Evolutionary conservation across 2,888 invertebrate species (phyloP).

Genomic region (Tipula lateralis): DNA sequence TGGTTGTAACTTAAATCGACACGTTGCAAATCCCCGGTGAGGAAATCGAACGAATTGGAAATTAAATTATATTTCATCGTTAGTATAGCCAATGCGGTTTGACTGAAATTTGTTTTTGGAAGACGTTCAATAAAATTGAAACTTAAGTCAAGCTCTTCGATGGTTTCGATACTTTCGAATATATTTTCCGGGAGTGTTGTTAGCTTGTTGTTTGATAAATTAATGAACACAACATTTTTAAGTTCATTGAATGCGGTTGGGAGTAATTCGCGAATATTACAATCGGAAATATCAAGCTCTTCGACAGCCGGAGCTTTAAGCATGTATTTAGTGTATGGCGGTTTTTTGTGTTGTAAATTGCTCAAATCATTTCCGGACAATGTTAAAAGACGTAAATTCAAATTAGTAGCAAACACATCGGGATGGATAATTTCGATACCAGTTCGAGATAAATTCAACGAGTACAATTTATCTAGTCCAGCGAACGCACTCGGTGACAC

Average conservation of each 20-base stretch:
- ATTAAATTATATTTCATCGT: slow-evolving; percentile 66
- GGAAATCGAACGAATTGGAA: slow-evolving; percentile 57
- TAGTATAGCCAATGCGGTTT: slow-evolving; percentile 64
- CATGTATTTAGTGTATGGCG: slow-evolving; percentile 36
- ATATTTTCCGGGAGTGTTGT: slow-evolving; percentile 49
- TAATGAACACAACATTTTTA: slow-evolving; percentile 61
- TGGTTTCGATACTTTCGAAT: slow-evolving; percentile 54
- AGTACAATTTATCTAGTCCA: slow-evolving; percentile 60
- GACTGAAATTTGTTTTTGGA: slow-evolving; percentile 60
- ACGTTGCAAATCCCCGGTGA: slow-evolving; percentile 59
- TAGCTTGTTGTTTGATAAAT: slow-evolving; percentile 63
- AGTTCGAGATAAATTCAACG: slow-evolving; percentile 65
- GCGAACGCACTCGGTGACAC: slow-evolving; percentile 67
- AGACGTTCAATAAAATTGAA: slow-evolving; percentile 62
- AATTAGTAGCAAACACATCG: slow-evolving; percentile 64
- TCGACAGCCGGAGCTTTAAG: slow-evolving; percentile 60
- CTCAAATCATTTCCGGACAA: slow-evolving; percentile 62
- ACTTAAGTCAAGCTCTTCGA: slow-evolving; percentile 69
- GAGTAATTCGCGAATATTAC: slow-evolving; percentile 61
- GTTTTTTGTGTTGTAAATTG: slow-evolving; percentile 41
- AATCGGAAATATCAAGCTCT: slow-evolving; percentile 67
- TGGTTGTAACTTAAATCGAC: slow-evolving; percentile 66
- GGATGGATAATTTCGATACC: slow-evolving; percentile 62
- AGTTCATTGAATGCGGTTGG: slow-evolving; percentile 61
- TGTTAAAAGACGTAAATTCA: slow-evolving; percentile 60